These are phyloP conservation scores for Parotia lawesii DNA, from an alignment of 2,113 vertebrate genomes.

Conservation along the genomic window DNA sequence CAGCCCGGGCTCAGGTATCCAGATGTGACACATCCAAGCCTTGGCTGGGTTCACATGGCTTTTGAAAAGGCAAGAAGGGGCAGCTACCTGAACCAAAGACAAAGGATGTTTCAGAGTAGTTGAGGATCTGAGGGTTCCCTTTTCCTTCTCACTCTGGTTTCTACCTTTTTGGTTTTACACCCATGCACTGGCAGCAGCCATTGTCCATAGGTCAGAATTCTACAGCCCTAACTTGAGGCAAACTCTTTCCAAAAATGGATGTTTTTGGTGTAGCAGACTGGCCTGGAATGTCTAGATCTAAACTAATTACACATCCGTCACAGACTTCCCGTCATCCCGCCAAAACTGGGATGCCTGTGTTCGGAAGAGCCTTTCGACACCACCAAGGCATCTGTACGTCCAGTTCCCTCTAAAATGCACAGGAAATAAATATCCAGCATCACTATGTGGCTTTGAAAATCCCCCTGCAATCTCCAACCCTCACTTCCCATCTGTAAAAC, in stretches of 20 bases:
- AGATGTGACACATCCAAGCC: background rate
- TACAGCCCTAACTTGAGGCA: background rate
- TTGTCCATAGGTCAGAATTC: background rate
- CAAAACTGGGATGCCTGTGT: background rate
- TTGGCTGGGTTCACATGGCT: background rate
- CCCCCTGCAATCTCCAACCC: background rate
- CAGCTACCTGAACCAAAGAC: background rate
- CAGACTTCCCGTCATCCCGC: background rate
- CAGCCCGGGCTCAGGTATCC: background rate
- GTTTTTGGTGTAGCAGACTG: background rate
- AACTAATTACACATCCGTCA: background rate
- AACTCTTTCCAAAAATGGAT: slow-evolving; percentile 29
- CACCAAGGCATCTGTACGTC: background rate
- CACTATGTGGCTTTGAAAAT: slow-evolving; percentile 5
- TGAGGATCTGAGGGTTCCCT: background rate
- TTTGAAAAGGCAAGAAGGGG: background rate
- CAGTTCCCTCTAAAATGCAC: background rate
- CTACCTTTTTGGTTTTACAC: background rate
- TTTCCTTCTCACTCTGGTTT: background rate
- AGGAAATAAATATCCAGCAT: background rate
- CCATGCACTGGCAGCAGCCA: background rate
- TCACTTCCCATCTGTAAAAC: slow-evolving; percentile 5
- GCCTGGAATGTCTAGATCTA: slow-evolving; percentile 43
- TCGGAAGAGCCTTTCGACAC: background rate
- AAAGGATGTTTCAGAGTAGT: background rate